Base-by-base conservation (phyloP, 2,888 invertebrate genomes). In the Cordylochernes scorpioides region DNA sequence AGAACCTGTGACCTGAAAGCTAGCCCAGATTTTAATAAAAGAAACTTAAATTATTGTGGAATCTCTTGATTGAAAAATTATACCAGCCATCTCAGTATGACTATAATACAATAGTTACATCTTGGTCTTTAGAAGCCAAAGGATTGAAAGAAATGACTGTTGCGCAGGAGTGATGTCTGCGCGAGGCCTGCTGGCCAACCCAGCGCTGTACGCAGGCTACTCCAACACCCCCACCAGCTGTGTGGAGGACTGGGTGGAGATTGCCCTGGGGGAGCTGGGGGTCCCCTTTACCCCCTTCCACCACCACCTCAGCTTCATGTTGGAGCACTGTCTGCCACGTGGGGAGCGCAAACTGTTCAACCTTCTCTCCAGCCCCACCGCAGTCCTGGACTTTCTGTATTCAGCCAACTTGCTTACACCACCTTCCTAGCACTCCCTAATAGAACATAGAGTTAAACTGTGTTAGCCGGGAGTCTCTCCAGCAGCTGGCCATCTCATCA, bases 271-370 rank as follows among this genome's bases (percentile, higher is more conserved):
- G 15, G 59, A 63, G 15, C 55, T 58, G 38, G 65, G 71, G 31
- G 65, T 73, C 31, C 63, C 67, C 28, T 88, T 75, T 52, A 68
- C 73, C 41, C 68, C 68, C 47, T 82, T 91, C 47, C 94, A 94
- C 55, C 86, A 91, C 50, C 94, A 94, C 56, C 62, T 94, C 38
- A 77, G 82, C 28, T 86, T 82, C 50, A 94, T 94, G 94, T 60
- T 82, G 45, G 80, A 84, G 45, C 71, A 70, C 52, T 49, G 71
- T 21, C 58, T 88, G 42, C 61, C 66, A 1, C 71, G 68, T 45
- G 54, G 62, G 28, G 66, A 74, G 44, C 67, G 75, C 45, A 58
- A 65, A 40, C 54, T 67, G 27, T 84, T 91, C 47, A 86, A 86
- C 53, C 62, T 63, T 40, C 58, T 82, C 13, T 64, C 63, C 41